Base-by-base conservation (phyloP, 2,888 invertebrate genomes). In the Nephrotoma guestfalica region DNA sequence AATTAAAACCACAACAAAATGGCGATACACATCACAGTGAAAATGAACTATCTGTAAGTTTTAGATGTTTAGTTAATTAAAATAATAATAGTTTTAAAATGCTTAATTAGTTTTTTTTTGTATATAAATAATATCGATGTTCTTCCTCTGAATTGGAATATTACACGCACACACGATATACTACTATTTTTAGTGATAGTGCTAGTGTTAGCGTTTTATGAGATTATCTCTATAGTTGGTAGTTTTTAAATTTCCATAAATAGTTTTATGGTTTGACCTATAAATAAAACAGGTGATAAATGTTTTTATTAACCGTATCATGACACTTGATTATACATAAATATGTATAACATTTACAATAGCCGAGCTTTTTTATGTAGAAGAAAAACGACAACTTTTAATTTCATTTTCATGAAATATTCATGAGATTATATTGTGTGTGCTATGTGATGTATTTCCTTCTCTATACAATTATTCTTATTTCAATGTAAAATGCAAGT, bases 1-100 rank as follows among this genome's bases (percentile, higher is more conserved):
- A 94, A 89, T 93, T 95, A 89, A 94, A 95, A 90, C 95, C 95
- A 88, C 95, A 95, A 89, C 94, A 95, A 89, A 96, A 96, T 90
- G 95, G 95, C 88, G 94, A 94, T 88, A 94, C 94, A 87, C 91
- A 92, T 88, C 94, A 95, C 91, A 93, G 93, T 89, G 94, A 95
- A 84, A 42, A 84, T 84, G 84, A 84, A 84, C n/a, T 84, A 84
- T 84, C 84, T 84, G 41, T 41, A 84, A 84, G 42, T 87, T 87
- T 85, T 87, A n/a, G 41, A 41, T 85, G 13, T 85, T 85, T 85
- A 41, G 41, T 41, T 85, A 45, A 47, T 47, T 47, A 86, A 86
- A 86, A 47, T 11, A 30, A 30, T 71, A 71, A 71, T 71, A 71
- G 71, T 71, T 71, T 71, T 71, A 71, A 30, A 2, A 30, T 71